phyloP scores from a whole-genome alignment of 2,113 vertebrate genomes.

The Lagopus leucura region DNA sequence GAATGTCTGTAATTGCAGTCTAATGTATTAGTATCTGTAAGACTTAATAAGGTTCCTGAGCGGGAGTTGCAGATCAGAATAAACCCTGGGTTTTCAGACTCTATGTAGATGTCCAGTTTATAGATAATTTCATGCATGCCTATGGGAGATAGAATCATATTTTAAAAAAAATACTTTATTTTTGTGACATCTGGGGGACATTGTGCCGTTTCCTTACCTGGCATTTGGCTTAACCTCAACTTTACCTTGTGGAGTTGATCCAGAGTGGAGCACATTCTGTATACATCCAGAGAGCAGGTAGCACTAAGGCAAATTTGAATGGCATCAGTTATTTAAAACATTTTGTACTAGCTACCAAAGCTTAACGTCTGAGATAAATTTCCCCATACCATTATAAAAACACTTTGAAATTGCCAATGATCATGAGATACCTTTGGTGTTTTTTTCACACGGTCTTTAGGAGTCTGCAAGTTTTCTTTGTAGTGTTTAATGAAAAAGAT shows the following conservation, averaged over 20 bases:
- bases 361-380: not conserved
- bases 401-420: not conserved
- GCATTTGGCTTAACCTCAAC: not conserved
- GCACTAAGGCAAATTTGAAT: not conserved
- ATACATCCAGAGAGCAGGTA: not conserved
- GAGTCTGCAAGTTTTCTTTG: not conserved
- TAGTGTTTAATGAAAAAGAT: not conserved
- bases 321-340: not conserved
- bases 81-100: not conserved
- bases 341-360: not conserved
- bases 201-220: not conserved
- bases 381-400: not conserved
- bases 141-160: rapidly evolving
- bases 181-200: not conserved
- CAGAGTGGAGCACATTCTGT: not conserved
- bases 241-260: not conserved
- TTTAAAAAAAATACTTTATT: not conserved
- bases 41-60: not conserved
- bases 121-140: not conserved
- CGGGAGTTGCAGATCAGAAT: not conserved
- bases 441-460: not conserved
- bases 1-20: not conserved
- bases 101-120: not conserved
- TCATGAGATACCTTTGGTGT: not conserved
- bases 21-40: not conserved